Evolutionary conservation across 2,113 vertebrate species (phyloP).

Genomic region (Bufo gargarizans): DNA sequence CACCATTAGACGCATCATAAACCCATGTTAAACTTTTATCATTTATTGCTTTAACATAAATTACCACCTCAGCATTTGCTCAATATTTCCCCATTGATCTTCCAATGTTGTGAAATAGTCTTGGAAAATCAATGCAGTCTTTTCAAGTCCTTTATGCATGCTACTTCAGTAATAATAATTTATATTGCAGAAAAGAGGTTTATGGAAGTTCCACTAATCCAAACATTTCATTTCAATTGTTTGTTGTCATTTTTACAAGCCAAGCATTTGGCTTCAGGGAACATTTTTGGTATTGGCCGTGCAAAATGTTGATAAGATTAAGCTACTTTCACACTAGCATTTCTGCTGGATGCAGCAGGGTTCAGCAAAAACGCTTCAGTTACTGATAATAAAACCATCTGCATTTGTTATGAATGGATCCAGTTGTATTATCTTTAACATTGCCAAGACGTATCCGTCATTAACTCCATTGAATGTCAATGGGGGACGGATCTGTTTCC

Average conservation of each 20-base stretch:
- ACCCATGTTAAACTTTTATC: constrained; percentile 50
- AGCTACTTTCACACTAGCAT: too few relatives aligned
- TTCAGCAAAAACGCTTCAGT: too few relatives aligned
- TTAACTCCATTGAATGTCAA: too few relatives aligned
- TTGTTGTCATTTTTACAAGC: background rate
- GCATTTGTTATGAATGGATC: too few relatives aligned
- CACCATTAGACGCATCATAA: constrained; percentile 48
- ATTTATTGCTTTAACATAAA: constrained; percentile 40
- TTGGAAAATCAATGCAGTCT: constrained; percentile 52
- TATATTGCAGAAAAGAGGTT: constrained; percentile 17
- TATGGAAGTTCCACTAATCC: constrained; percentile 5
- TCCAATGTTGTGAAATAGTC: constrained; percentile 53
- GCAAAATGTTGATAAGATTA: too few relatives aligned
- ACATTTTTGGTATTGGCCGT: background rate
- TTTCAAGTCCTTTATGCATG: constrained; percentile 44
- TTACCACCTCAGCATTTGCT: constrained; percentile 48
- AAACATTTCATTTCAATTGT: background rate
- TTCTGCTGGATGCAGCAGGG: too few relatives aligned
- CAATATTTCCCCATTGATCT: constrained; percentile 56
- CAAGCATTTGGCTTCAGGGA: background rate
- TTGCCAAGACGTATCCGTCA: too few relatives aligned
- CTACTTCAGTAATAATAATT: constrained; percentile 40
- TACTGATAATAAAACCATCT: too few relatives aligned
- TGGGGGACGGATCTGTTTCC: too few relatives aligned
- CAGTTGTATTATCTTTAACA: too few relatives aligned